Conservation (phyloP, 2,113 vertebrate species). For the Gyps fulvus region DNA sequence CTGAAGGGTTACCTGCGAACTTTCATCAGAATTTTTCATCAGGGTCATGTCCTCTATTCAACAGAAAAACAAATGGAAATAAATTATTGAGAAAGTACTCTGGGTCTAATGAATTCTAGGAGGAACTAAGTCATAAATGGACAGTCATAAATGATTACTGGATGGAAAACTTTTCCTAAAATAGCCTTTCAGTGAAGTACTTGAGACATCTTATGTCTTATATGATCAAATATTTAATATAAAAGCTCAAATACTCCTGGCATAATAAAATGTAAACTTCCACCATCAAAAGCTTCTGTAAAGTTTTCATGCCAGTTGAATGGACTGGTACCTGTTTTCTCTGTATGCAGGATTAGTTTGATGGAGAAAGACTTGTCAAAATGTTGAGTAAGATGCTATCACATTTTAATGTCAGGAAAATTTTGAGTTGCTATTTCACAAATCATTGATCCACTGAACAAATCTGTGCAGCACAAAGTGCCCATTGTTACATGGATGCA, state of each 20-base stretch:
- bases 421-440: background rate
- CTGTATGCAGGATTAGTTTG: background rate
- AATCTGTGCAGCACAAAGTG: background rate
- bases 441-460: background rate
- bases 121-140: background rate
- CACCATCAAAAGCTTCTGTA: background rate
- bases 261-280: background rate
- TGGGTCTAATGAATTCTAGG: background rate
- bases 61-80: background rate
- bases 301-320: background rate
- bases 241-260: background rate
- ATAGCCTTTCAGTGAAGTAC: background rate
- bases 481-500: background rate
- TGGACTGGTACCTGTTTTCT: background rate
- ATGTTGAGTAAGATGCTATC: background rate
- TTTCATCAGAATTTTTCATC: background rate
- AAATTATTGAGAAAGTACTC: background rate
- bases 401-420: slow-evolving; percentile 11
- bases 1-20: background rate
- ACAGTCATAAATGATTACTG: background rate
- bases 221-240: background rate
- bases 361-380: slow-evolving; percentile 7
- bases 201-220: background rate
- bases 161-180: background rate
- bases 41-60: background rate